Base-by-base conservation (phyloP, 2,888 invertebrate genomes). In the Hybos culiciformis region DNA sequence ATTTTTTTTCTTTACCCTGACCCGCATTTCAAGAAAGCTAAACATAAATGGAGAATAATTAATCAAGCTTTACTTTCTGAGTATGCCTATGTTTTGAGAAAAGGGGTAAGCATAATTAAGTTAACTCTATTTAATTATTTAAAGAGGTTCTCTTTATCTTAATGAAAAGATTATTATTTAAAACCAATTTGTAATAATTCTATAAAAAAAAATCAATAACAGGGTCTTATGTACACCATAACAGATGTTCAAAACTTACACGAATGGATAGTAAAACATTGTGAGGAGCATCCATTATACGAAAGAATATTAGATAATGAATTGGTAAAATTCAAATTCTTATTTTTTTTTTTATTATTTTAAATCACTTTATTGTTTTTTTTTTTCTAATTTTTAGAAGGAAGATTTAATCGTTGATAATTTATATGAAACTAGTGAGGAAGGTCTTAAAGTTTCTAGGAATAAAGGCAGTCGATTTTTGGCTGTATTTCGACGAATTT, bases 1-100 rank as follows among this genome's bases (percentile, higher is more conserved):
- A 90, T 99, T 83, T 98, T 99, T 66, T 97, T 99, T 66, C 70
- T 99, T 15, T 98, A 94, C 66, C 98, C 98, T 19, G 98, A 98
- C 70, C 98, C 98, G 23, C 98, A 99, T 70, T 99, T 99, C 65
- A 99, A 98, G 65, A 92, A 84, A 59, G 83, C 93, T 1, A 98
- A 98, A 68, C 94, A 97, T 61, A 98, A 98, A 66, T 98, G 98
- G 98, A 75, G 98, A 46, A 98, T 99, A 48, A 91, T 99, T 49
- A 97, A 91, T 61, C 79, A 83, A 54, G 83, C 83, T 54, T 70
- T 97, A 26, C 70, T 99, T 18, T 88, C 96, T 3, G 98, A 98
- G 68, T 99, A 98, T 73, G 97, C 97, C 0, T 98, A 91, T 70
- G 80, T 93, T 33, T 70, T 98, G 44, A 75, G 77, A 43, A 80